Base-by-base conservation (phyloP, 2,113 vertebrate genomes). In the Megalops atlanticus region DNA sequence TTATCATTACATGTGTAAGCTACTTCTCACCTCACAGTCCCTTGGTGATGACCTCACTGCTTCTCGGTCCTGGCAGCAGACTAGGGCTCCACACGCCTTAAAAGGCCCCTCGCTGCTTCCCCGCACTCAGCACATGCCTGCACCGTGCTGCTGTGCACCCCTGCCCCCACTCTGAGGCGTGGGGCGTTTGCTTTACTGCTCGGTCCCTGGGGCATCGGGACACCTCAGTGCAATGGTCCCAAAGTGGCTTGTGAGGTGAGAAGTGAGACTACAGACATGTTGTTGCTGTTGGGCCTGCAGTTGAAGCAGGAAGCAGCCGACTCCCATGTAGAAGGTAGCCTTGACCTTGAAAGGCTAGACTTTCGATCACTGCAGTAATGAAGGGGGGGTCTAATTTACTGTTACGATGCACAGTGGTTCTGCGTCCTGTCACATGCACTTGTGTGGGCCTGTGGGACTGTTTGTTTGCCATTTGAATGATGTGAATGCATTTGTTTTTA, bases 241-340 rank as follows among this genome's bases (percentile, higher is more conserved):
- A 4, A 10, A 27, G 43, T 73, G 35, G 41, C 78, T 71, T 68
- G 41, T 80, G 78, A 80, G 70, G 69, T 69, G 68, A 39, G 78
- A 73, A 73, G 69, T 33, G 49, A 39, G 36, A 21, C 27, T 27
- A 36, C n/a, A 68, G 77, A 35, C 45, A 18, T 72, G 33, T 72
- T 72, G 31, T 36, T 72, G 36, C 69, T 72, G 31, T 43, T 72
- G 45, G 36, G n/a, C 68, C 69, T 43, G 84, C 76, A 58, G 35
- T 49, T 82, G 41, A 74, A 33, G 27, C 41, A 79, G 45, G 40
- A 71, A 77, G 41, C 52, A 58, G 74, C 58, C 58, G 40, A 31
- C 18, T 40, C 24, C 80, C 82, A n/a, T 78, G 80, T 82, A 78
- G 71, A 78, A 86, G 83, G 81, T 85, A 77, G 86, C 84, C 81